A percentile compares a stretch with the other conserved stretches of the same genome.
Conservation (phyloP, 2,113 vertebrate species). For the Peromyscus californicus region DNA sequence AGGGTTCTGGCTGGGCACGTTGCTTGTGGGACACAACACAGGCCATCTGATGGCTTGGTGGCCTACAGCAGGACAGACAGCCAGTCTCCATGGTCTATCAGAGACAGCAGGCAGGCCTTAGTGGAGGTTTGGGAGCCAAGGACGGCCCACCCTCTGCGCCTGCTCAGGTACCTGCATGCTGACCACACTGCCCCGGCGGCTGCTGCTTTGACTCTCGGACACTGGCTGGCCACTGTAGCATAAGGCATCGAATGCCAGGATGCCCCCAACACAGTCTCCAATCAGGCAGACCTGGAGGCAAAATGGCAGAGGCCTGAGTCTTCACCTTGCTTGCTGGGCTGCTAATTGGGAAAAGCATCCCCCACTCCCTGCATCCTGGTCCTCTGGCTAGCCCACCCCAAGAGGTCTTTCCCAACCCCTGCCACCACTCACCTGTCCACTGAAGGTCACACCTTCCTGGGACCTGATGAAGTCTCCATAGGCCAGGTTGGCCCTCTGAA, state of each 20-base stretch:
- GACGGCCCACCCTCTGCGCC: not conserved
- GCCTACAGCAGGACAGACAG: not conserved
- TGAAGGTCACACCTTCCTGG: conserved; percentile 93
- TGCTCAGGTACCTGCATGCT: conserved; percentile 91
- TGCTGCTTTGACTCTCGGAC: conserved; percentile 97
- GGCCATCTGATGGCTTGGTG: not conserved
- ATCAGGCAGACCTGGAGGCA: conserved; percentile 95
- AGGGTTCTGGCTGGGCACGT: not conserved
- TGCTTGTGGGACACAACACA: not conserved
- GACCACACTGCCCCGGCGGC: conserved; percentile 93
- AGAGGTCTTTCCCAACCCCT: not conserved
- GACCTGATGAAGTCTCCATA: conserved; percentile 96
- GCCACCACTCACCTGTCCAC: conserved; percentile 92
- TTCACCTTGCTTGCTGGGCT: not conserved
- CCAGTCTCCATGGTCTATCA: rapidly evolving
- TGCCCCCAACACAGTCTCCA: conserved; percentile 98
- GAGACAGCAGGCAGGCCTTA: not conserved
- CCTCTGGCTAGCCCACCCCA: not conserved
- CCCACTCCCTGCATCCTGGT: not conserved
- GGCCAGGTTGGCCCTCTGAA: conserved; percentile 96
- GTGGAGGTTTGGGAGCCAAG: not conserved
- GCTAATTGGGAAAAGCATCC: not conserved
- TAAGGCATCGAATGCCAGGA: conserved; percentile 97
- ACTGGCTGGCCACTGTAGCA: conserved; percentile 94
- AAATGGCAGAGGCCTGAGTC: not conserved